A percentile compares a stretch with the other conserved stretches of the same genome.
Conservation (phyloP, 53 echinoderm and acorn worm genomes). For the Zoroaster sp. region DNA sequence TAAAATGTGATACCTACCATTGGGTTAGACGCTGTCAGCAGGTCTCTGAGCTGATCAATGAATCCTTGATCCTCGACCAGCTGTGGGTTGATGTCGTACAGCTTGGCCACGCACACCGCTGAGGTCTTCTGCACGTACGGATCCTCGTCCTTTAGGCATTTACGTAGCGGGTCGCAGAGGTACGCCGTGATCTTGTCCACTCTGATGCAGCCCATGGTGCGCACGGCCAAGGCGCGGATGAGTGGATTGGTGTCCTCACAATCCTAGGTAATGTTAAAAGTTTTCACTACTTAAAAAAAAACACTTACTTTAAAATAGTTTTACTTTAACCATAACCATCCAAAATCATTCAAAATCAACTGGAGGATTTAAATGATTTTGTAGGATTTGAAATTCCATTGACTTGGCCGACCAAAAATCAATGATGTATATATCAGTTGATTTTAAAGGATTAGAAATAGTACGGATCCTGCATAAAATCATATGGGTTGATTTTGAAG, state of each 20-base stretch:
- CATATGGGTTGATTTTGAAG: no score
- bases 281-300: no score
- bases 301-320: no score
- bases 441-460: no score
- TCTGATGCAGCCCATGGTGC: constrained; percentile 99
- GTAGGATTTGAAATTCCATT: no score
- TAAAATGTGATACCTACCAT: constrained; percentile 67
- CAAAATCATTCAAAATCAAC: no score
- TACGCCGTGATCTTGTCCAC: constrained; percentile 99
- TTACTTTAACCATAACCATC: no score
- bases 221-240: constrained; percentile 92
- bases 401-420: no score
- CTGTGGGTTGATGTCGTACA: constrained; percentile 95
- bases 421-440: no score
- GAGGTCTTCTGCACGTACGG: constrained; percentile 99
- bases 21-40: constrained; percentile 92
- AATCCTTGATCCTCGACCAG: constrained; percentile 98
- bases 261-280: constrained; percentile 66
- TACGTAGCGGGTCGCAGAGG: constrained; percentile 94
- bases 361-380: no score
- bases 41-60: constrained; percentile 86
- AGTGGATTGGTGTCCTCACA: constrained; percentile 95
- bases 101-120: constrained; percentile 96
- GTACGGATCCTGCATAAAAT: no score
- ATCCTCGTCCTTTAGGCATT: constrained; percentile 97